Evolutionary conservation across 2,888 invertebrate species (phyloP), one percentile per base, ranked within the genome.

Genomic region (Therioaphis trifolii): DNA sequence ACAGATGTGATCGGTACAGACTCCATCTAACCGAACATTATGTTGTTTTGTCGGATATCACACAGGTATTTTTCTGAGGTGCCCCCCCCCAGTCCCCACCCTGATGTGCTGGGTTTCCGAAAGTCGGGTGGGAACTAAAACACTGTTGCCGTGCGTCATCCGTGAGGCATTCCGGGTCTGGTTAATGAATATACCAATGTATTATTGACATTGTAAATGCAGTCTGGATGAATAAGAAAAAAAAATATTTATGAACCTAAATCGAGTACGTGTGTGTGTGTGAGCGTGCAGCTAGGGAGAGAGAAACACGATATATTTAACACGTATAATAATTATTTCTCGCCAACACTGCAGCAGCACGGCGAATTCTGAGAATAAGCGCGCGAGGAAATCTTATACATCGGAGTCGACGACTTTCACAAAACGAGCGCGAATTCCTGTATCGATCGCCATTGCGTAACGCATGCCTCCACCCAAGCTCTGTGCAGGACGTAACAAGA

Each of bases 131-230:
- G n/a, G 43, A 43, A 43, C 21, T 21, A 5, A 21, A 2, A 21
- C 9, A 15, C 24, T 15, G 24, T 21, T 43, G 43, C 69, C 15
- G 43, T 40, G 69, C 55, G 18, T 55, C 69, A 9, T 46, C 69
- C 69, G 7, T 43, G 69, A 43, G 69, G 24, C 69, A 43, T 43
- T 69, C 69, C 69, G 24, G 69, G 69, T 69, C 69, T 15, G 24
- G 15, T 43, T 43, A 24, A 55, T 55, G 5, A 21, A 55, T 55
- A 9, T 11, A 11, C 43, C 43, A 11, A 9, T 11, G 43, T 43
- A 5, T 5, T 43, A 43, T 9, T 9, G 43, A 9, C 43, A 43
- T 43, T n/a, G n/a, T n/a, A n/a, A n/a, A n/a, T n/a, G n/a, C n/a
- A n/a, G n/a, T n/a, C n/a, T n/a, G n/a, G n/a, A n/a, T n/a, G n/a